Base-by-base conservation (phyloP, 2,113 vertebrate species). In the Ochotona princeps region DNA sequence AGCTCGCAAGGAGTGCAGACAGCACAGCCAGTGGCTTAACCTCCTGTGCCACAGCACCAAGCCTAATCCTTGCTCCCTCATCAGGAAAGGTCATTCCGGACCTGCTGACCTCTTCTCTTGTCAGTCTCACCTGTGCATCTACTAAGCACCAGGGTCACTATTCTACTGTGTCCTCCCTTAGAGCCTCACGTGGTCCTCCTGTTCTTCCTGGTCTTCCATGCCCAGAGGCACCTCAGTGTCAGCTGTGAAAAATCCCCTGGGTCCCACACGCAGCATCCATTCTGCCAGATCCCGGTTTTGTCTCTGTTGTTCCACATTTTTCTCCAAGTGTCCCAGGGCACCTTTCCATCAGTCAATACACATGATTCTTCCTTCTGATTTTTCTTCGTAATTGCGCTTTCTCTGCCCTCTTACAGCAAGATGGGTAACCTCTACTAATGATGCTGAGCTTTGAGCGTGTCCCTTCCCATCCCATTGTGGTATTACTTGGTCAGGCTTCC, bases 251-350 rank as follows among this genome's bases (percentile, higher is more conserved):
- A 21, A 51, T 47, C 9, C 44, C 30, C 28, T 38, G 11, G 21
- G 15, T 61, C 30, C 30, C 0, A 12, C 5, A 2, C 32, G 28
- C 25, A 10, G 66, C 1, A 1, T 49, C 1, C 4, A n/a, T 28
- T 83, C 26, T 28, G 3, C 28, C 21, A 79, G 21, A 6, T 23
- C 65, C 23, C 8, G 2, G 38, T 44, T 44, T 44, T 44, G 38
- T 44, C 21, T 38, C 47, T 17, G 18, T 28, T 44, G 26, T 15
- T 86, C 28, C 26, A 18, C 8, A 14, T 54, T 44, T 86, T 74
- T 21, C 13, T 67, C 60, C 57, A 12, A 0, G 11, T 88, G 17
- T 18, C 25, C 6, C 2, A 35, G 1, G 25, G 17, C 35, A 87
- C 14, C 12, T 83, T 87, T 30, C 28, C 2, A n/a, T 38, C 17